Conservation (phyloP, 1,140 invertebrate species). For the Thaumatotibia leucotreta region DNA sequence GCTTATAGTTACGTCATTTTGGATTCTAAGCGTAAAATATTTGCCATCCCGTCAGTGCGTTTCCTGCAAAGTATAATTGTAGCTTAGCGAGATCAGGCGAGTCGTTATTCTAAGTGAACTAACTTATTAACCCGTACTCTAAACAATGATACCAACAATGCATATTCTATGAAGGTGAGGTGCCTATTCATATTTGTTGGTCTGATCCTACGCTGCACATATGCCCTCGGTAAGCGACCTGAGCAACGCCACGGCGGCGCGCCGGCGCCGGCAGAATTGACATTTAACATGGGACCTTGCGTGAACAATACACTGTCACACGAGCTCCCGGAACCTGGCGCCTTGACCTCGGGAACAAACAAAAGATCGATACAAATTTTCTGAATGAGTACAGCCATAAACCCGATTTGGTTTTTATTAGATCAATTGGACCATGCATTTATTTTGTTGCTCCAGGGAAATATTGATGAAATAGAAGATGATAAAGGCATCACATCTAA, state of each 20-base stretch:
- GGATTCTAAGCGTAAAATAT: neutral
- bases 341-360: constrained; percentile 43
- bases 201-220: neutral
- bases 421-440: neutral
- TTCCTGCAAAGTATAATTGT: neutral
- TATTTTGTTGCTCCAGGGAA: neutral
- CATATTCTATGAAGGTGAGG: too few species aligned
- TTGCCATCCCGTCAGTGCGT: neutral
- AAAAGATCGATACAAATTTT: constrained; percentile 4
- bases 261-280: constrained; percentile 52
- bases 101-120: too few species aligned
- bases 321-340: constrained; percentile 58
- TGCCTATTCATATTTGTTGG: too few species aligned
- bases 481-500: too few species aligned
- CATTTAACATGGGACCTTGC: constrained; percentile 66
- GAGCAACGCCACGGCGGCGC: neutral
- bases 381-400: neutral
- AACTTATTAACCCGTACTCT: too few species aligned
- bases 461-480: too few species aligned
- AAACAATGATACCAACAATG: too few species aligned
- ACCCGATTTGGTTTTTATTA: neutral
- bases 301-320: constrained; percentile 64
- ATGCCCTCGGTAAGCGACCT: neutral
- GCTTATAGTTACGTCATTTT: neutral
- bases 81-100: neutral